phyloP scores from a whole-genome alignment of 2,797 vertebrate species.

The Argya squamiceps region DNA sequence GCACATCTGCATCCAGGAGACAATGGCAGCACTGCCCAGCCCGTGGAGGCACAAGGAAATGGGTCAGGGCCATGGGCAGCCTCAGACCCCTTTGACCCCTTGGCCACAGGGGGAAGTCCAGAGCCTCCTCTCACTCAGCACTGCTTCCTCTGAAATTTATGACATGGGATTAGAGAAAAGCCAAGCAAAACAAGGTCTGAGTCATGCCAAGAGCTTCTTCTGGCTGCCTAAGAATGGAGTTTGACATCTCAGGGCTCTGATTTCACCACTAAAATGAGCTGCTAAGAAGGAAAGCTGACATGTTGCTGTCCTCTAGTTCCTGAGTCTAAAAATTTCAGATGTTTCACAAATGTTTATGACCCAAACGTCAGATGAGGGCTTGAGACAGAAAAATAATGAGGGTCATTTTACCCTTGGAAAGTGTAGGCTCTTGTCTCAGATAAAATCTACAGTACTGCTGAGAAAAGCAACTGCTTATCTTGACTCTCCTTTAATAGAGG shows the following conservation, averaged over 20 bases:
- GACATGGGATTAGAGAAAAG: not conserved
- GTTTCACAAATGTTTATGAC: not conserved
- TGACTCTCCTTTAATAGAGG: not conserved
- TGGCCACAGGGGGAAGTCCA: not conserved
- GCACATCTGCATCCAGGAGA: not conserved
- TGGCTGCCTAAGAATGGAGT: not conserved
- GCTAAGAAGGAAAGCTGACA: not conserved
- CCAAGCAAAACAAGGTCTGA: constrained; percentile 34
- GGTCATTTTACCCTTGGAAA: not conserved
- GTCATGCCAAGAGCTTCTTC: not conserved
- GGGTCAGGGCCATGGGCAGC: not conserved
- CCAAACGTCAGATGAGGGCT: not conserved
- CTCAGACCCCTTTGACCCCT: not conserved
- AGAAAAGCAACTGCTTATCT: not conserved
- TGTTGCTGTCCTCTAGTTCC: not conserved
- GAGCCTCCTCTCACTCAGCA: not conserved
- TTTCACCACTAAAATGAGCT: not conserved
- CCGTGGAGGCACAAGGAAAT: rapidly evolving
- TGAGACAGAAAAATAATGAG: not conserved
- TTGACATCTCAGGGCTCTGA: not conserved
- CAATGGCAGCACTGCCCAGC: not conserved
- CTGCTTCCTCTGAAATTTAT: not conserved
- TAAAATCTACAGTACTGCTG: not conserved
- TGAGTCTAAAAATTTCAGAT: not conserved
- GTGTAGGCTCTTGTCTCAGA: not conserved